These are phyloP conservation scores for Eucriotettix oculatus DNA, from an alignment of 2,888 invertebrate species.

Conservation along the genomic window DNA sequence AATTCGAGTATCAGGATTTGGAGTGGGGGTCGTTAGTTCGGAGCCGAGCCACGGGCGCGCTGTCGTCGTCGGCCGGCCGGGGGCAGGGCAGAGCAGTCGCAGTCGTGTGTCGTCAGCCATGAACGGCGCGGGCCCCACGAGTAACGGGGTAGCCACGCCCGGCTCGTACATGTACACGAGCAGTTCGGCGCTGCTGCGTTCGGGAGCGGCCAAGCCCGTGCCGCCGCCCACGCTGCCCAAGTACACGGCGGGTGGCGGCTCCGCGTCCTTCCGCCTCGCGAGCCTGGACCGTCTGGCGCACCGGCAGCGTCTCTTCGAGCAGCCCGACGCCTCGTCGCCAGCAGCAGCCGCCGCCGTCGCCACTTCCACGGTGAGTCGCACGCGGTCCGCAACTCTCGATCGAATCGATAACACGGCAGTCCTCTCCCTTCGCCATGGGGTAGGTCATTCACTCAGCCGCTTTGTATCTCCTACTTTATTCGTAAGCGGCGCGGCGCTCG, in stretches of 20 bases:
- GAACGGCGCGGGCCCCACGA: slow-evolving; percentile 9
- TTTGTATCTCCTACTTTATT: too few species aligned
- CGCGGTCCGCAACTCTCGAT: neutral
- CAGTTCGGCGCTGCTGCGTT: slow-evolving; percentile 13
- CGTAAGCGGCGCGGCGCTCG: too few species aligned
- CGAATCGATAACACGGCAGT: neutral
- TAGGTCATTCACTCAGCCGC: too few species aligned
- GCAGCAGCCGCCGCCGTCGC: neutral
- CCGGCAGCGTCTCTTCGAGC: slow-evolving; percentile 62
- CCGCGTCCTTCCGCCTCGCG: slow-evolving; percentile 49
- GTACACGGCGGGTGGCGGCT: slow-evolving; percentile 54
- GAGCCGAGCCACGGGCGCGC: neutral
- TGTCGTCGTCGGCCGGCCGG: neutral
- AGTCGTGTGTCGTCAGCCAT: neutral
- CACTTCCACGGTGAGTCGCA: neutral
- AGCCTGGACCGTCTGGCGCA: slow-evolving; percentile 69
- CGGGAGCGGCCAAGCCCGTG: slow-evolving; percentile 18
- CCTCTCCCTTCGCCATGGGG: too few species aligned
- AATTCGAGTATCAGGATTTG: too few species aligned
- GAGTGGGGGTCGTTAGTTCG: neutral
- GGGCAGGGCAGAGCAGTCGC: neutral
- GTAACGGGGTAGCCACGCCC: slow-evolving; percentile 9
- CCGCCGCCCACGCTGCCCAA: slow-evolving; percentile 66
- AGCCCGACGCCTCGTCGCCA: slow-evolving; percentile 18
- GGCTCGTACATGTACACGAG: slow-evolving; percentile 16